A percentile compares a stretch with the other conserved stretches of the same genome.
Conservation (phyloP, 2,113 vertebrate species). For the Pelobates fuscus region DNA sequence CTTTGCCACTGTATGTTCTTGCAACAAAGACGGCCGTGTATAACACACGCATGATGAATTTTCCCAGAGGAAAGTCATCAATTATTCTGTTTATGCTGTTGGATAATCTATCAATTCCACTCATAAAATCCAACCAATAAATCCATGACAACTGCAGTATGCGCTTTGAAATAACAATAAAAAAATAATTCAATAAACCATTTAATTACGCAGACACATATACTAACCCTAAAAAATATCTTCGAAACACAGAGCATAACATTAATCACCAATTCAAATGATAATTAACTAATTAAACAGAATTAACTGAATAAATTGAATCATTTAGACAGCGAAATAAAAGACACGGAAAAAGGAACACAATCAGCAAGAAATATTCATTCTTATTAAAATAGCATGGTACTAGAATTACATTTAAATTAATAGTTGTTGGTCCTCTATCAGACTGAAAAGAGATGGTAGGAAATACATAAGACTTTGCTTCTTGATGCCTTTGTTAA, state of each 20-base stretch:
- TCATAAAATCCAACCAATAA: neutral
- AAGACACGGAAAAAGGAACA: conserved; percentile 12
- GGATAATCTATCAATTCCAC: conserved; percentile 1
- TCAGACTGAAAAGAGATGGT: neutral
- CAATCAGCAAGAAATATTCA: conserved; percentile 12
- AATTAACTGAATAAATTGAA: conserved; percentile 25
- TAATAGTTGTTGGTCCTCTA: neutral
- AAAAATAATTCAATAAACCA: neutral
- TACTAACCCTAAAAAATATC: conserved; percentile 19
- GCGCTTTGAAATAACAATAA: conserved; percentile 18
- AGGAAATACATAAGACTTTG: no score
- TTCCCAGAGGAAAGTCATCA: conserved; percentile 5
- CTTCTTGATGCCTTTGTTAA: no score
- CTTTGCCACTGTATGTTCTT: neutral
- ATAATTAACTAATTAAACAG: conserved; percentile 40
- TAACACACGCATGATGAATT: neutral
- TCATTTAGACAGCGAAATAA: conserved; percentile 39
- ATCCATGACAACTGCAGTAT: conserved; percentile 5
- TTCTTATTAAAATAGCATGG: conserved; percentile 20
- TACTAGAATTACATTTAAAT: conserved; percentile 17
- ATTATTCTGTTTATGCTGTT: neutral
- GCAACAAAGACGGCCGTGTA: neutral
- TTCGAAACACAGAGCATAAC: neutral
- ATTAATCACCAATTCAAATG: conserved; percentile 43
- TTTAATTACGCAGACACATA: neutral